These are phyloP conservation scores for Xestobium rufovillosum DNA, from an alignment of 2,888 invertebrate species.

Conservation along the genomic window DNA sequence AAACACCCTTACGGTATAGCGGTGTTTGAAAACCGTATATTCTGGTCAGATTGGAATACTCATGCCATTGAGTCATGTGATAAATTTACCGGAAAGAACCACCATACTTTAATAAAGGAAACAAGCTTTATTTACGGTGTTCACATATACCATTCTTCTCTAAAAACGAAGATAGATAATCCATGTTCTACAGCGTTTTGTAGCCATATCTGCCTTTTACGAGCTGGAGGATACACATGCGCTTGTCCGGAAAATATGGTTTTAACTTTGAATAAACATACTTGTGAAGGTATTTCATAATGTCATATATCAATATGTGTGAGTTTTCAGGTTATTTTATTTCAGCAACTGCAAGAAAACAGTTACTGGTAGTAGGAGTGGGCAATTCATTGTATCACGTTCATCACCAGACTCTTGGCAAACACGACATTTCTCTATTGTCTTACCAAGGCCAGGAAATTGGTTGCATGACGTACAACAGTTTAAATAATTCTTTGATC, in stretches of 20 bases:
- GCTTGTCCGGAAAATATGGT: constrained; percentile 70
- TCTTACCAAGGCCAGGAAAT: constrained; percentile 46
- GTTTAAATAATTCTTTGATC: constrained; percentile 45
- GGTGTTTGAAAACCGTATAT: constrained; percentile 80
- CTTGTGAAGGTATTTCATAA: constrained; percentile 53
- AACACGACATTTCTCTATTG: constrained; percentile 47
- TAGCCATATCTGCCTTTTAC: constrained; percentile 70
- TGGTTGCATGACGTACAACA: constrained; percentile 62
- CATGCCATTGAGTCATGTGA: constrained; percentile 67
- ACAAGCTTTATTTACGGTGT: constrained; percentile 53
- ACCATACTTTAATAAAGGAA: constrained; percentile 48
- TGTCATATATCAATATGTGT: constrained; percentile 12
- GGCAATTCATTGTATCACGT: constrained; percentile 52
- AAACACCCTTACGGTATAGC: constrained; percentile 77
- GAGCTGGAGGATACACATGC: constrained; percentile 54
- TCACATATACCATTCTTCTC: constrained; percentile 65
- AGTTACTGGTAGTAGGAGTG: constrained; percentile 52
- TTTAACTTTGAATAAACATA: constrained; percentile 48
- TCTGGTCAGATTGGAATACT: constrained; percentile 84
- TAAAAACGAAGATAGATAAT: constrained; percentile 48
- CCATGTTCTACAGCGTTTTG: constrained; percentile 60
- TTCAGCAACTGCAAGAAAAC: constrained; percentile 41
- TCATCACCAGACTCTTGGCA: constrained; percentile 60
- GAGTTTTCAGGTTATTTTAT: too few relatives aligned
- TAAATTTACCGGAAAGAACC: constrained; percentile 66